Evolutionary conservation across 2,797 vertebrate species (phyloP).

Genomic region (Pitangus sulphuratus): DNA sequence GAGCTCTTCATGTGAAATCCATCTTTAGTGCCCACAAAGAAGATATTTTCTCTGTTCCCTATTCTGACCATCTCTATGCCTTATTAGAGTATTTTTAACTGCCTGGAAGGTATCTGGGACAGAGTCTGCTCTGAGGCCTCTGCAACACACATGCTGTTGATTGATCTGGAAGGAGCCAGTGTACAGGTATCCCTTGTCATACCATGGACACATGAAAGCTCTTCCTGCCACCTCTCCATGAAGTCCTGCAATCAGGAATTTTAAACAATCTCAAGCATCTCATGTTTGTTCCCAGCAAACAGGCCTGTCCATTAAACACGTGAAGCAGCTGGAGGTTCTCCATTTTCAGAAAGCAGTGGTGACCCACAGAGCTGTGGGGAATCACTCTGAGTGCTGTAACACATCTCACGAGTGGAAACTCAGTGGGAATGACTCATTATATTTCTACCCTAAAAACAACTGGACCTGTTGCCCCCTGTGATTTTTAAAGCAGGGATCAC

Average conservation of each 20-base stretch:
- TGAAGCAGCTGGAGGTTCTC: not conserved
- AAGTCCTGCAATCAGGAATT: not conserved
- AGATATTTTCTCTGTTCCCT: not conserved
- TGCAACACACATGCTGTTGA: not conserved
- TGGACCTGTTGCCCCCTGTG: not conserved
- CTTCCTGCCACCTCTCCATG: not conserved
- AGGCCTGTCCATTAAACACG: not conserved
- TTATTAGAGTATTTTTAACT: not conserved
- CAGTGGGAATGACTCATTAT: fast-evolving
- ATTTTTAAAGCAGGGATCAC: not conserved
- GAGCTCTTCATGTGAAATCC: not conserved
- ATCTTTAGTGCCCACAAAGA: not conserved
- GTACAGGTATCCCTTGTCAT: not conserved
- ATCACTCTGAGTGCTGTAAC: not conserved
- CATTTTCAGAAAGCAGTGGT: not conserved
- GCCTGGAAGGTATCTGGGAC: not conserved
- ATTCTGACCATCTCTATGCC: not conserved
- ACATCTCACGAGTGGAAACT: not conserved
- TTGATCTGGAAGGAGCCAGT: not conserved
- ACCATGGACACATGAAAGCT: fast-evolving
- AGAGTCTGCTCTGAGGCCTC: not conserved
- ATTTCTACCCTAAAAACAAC: not conserved
- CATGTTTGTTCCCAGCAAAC: not conserved
- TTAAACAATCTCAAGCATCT: not conserved
- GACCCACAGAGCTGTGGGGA: not conserved